Evolutionary conservation across 2,797 vertebrate genomes (phyloP).

Genomic region (Discoglossus pictus): DNA sequence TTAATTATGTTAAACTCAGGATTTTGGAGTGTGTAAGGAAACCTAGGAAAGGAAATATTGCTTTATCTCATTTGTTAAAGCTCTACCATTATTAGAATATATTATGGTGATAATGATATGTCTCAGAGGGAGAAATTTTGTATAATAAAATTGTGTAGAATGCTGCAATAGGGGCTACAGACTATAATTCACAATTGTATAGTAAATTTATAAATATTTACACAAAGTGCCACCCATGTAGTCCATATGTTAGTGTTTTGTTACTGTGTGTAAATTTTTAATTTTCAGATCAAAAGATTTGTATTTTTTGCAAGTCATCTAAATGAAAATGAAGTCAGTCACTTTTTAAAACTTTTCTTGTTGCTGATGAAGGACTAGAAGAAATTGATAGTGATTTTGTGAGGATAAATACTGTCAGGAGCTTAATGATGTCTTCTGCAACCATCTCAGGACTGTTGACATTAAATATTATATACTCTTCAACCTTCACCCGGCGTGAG

Average conservation of each 20-base stretch:
- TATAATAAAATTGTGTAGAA: constrained; percentile 61
- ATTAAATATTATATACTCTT: too few species aligned
- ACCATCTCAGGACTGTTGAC: too few species aligned
- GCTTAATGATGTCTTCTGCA: too few species aligned
- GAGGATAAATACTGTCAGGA: too few species aligned
- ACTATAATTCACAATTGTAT: not conserved
- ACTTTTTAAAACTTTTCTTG: too few species aligned
- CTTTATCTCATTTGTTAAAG: constrained; percentile 60
- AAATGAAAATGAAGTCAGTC: too few species aligned
- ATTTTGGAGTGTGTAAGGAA: constrained; percentile 47
- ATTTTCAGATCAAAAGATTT: not conserved
- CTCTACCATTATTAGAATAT: constrained; percentile 56
- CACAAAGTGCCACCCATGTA: not conserved
- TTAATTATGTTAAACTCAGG: constrained; percentile 65
- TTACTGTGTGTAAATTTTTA: too few species aligned
- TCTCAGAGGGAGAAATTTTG: constrained; percentile 59
- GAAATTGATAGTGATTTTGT: too few species aligned
- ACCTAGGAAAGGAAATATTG: constrained; percentile 59
- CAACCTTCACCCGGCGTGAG: too few species aligned
- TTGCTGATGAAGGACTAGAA: too few species aligned
- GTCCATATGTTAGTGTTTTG: not conserved
- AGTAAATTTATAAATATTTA: not conserved
- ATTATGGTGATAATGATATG: constrained; percentile 63
- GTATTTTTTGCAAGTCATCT: too few species aligned
- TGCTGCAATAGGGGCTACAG: constrained; percentile 45